These are phyloP conservation scores for Lysandra coridon DNA, from an alignment of 2,888 invertebrate genomes.

Conservation along the genomic window DNA sequence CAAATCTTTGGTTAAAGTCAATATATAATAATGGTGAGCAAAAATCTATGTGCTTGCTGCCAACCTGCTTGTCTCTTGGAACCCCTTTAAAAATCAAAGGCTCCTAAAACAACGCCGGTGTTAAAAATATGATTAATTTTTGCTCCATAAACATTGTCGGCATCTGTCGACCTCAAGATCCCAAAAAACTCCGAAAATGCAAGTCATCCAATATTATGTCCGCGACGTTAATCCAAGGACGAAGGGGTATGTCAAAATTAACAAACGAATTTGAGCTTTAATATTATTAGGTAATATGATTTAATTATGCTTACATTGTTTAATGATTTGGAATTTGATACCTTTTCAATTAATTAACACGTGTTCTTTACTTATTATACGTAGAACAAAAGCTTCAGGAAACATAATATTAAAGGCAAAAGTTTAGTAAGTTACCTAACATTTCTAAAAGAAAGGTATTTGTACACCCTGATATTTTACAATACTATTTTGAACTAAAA, in stretches of 20 bases:
- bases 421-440: not conserved
- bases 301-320: not conserved
- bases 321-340: not conserved
- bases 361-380: too few species aligned
- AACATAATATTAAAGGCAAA: too few species aligned
- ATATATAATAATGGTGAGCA: too few species aligned
- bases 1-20: too few species aligned
- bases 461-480: too few species aligned
- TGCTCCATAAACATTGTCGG: not conserved
- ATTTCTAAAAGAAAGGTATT: too few species aligned
- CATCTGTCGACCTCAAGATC: not conserved
- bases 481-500: too few species aligned
- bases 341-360: too few species aligned
- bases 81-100: not conserved
- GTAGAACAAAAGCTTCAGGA: too few species aligned
- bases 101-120: not conserved
- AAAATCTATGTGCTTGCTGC: too few species aligned
- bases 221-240: not conserved
- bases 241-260: not conserved
- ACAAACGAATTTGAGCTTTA: not conserved
- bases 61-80: too few species aligned
- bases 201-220: conserved; percentile 24
- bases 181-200: not conserved
- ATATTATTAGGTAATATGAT: not conserved
- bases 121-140: not conserved